Conservation (phyloP, 1,140 invertebrate species). For the Drosophila guanche region DNA sequence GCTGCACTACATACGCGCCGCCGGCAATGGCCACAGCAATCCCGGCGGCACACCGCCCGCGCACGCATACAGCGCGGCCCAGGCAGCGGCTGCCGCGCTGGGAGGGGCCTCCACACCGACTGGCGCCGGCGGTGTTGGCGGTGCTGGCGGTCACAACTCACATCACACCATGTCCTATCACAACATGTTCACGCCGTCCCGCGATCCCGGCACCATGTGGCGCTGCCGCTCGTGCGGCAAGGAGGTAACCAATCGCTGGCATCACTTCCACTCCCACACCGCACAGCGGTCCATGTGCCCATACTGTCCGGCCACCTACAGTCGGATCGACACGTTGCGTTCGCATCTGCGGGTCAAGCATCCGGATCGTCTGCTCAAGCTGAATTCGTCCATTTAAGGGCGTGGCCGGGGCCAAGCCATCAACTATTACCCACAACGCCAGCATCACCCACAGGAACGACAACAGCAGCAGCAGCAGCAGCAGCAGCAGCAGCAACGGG, state of each 20-base stretch:
- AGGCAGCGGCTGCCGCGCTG: conserved; percentile 32
- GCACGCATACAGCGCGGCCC: conserved; percentile 55
- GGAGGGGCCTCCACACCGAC: conserved; percentile 35
- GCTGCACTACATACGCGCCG: conserved; percentile 71
- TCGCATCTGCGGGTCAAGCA: conserved; percentile 91
- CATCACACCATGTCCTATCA: conserved; percentile 88
- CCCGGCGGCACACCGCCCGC: conserved; percentile 57
- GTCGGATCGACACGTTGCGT: conserved; percentile 91
- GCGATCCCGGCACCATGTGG: conserved; percentile 88
- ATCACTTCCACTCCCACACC: conserved; percentile 93
- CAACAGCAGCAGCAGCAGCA: conserved; percentile 4
- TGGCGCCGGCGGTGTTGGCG: conserved; percentile 22
- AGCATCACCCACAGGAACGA: conserved; percentile 12
- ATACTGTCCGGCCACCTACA: conserved; percentile 93
- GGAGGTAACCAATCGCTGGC: conserved; percentile 93
- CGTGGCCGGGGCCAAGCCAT: conserved; percentile 24
- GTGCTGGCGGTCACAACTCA: conserved; percentile 66
- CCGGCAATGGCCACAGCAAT: conserved; percentile 60
- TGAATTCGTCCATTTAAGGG: conserved; percentile 77
- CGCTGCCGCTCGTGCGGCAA: conserved; percentile 92
- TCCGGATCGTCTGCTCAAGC: conserved; percentile 84
- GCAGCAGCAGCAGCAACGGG: conserved; percentile 10
- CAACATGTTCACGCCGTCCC: conserved; percentile 90
- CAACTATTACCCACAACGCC: conserved; percentile 23
- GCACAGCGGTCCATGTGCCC: conserved; percentile 91